phyloP scores from a whole-genome alignment of 2,797 vertebrate genomes.

The Rhinichthys osculus region DNA sequence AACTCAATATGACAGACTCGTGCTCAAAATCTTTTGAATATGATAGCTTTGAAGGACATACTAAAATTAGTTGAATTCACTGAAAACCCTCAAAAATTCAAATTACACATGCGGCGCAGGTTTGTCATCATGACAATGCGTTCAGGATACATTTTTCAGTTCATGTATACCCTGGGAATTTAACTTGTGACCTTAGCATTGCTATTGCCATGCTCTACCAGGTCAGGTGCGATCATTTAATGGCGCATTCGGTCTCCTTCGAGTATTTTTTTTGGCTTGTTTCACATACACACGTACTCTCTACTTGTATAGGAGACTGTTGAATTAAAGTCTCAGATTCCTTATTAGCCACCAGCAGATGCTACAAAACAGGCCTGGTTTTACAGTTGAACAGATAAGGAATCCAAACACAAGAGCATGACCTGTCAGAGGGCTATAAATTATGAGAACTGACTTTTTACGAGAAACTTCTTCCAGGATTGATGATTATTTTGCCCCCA shows the following conservation, averaged over 20 bases:
- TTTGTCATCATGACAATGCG: background rate
- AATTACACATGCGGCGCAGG: background rate
- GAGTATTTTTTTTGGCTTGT: background rate
- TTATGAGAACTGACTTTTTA: background rate
- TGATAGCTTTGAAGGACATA: background rate
- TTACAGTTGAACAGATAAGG: slow-evolving; percentile 14
- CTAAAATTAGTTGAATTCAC: background rate
- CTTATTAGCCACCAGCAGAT: slow-evolving; percentile 9
- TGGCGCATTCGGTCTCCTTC: background rate
- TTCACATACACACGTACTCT: slow-evolving; percentile 1
- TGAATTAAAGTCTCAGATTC: background rate
- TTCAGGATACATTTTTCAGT: background rate
- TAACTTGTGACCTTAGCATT: background rate
- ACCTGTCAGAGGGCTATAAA: background rate
- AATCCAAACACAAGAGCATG: slow-evolving; percentile 22
- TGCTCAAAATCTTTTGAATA: background rate
- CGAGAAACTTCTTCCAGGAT: background rate
- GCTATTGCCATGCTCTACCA: background rate
- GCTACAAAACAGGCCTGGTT: background rate
- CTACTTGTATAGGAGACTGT: background rate
- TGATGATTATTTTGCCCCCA: background rate
- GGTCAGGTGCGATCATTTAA: background rate
- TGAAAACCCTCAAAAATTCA: background rate
- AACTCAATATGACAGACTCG: background rate
- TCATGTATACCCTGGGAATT: background rate